These are phyloP conservation scores for Bimastos eiseni DNA, from an alignment of 2,888 invertebrate species.

Conservation along the genomic window DNA sequence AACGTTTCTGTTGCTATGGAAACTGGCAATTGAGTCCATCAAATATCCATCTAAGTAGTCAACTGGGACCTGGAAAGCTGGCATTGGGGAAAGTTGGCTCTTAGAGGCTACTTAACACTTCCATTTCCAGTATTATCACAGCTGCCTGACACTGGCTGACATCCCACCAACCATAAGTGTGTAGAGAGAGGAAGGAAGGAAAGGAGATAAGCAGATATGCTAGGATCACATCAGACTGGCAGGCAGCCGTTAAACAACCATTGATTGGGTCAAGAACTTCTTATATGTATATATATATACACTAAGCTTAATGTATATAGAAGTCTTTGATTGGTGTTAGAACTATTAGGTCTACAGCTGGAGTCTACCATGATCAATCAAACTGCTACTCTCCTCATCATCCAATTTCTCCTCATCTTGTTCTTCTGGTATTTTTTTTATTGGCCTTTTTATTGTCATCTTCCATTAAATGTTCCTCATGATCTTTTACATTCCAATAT, in stretches of 20 bases:
- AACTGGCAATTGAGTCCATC: background rate
- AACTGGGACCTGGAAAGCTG: background rate
- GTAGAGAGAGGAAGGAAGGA: background rate
- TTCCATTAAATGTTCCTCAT: background rate
- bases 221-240: background rate
- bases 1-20: background rate
- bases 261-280: background rate
- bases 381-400: background rate
- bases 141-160: conserved; percentile 13
- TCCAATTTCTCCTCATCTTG: background rate
- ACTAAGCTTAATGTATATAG: no score
- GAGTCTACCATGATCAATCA: background rate
- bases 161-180: background rate
- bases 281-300: no score
- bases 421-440: background rate
- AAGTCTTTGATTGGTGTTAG: no score
- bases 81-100: background rate
- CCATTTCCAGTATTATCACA: background rate
- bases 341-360: no score
- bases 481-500: background rate
- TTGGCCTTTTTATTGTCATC: background rate
- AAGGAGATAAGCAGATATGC: background rate
- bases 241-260: background rate
- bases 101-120: background rate
- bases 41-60: conserved; percentile 7